Percentiles rank a stretch among this genome's conserved stretches.
Evolutionary conservation across 2,113 vertebrate species (phyloP).

Genomic region (Calidris pugnax): DNA sequence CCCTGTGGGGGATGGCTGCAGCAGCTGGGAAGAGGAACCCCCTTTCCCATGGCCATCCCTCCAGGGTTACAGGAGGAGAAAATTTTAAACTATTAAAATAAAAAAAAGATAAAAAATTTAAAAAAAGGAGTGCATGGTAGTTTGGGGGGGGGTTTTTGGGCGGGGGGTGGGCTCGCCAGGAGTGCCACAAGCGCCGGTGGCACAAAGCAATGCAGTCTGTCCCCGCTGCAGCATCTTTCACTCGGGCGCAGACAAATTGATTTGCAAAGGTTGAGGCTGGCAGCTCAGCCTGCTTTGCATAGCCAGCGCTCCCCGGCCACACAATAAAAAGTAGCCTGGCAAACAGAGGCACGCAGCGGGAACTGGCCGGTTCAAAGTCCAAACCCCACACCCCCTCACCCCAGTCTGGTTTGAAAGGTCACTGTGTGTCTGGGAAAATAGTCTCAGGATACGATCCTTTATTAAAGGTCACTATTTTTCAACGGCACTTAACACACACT

Average conservation of each 20-base stretch:
- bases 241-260: conserved; percentile 94
- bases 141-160: too few species aligned
- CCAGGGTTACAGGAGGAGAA: accelerated
- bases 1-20: background rate
- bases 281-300: conserved; percentile 91
- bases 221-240: conserved; percentile 79
- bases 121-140: background rate
- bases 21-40: accelerated
- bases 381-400: conserved; percentile 88
- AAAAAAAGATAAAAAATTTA: background rate
- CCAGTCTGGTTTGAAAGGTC: conserved; percentile 97
- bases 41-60: background rate
- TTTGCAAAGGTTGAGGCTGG: conserved; percentile 95
- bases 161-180: background rate
- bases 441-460: conserved; percentile 92
- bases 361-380: conserved; percentile 89
- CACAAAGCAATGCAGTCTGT: conserved; percentile 81
- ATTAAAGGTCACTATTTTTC: conserved; percentile 97
- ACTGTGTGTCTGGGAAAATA: conserved; percentile 94
- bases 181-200: conserved; percentile 77
- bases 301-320: conserved; percentile 83
- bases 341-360: conserved; percentile 88
- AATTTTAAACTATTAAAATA: background rate
- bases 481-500: conserved; percentile 86
- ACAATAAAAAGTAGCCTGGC: conserved; percentile 89